A percentile compares a stretch with the other conserved stretches of the same genome.
These are phyloP conservation scores for Capitella teleta DNA, from an alignment of 1,140 invertebrate species.

Conservation along the genomic window DNA sequence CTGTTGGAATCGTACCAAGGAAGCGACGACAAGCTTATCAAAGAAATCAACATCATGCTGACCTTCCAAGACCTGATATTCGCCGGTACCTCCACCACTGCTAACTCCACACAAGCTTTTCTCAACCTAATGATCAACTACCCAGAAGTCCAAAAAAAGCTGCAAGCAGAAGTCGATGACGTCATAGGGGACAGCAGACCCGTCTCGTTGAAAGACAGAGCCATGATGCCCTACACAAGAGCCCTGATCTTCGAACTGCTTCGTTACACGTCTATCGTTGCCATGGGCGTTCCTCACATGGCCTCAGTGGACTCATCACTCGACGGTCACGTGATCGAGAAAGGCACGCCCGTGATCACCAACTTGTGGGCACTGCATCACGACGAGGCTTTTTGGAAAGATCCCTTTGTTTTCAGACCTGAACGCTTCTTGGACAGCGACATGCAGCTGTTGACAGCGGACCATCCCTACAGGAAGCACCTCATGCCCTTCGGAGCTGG, in stretches of 20 bases:
- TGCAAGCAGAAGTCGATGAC: background rate
- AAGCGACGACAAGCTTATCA: too few relatives aligned
- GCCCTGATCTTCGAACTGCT: conserved; percentile 5
- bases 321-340: background rate
- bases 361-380: conserved; percentile 47
- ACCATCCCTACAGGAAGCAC: background rate
- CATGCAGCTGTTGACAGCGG: conserved; percentile 44
- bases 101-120: background rate
- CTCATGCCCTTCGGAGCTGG: conserved; percentile 4
- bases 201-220: background rate
- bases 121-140: conserved; percentile 8
- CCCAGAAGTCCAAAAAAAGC: background rate
- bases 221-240: conserved; percentile 4
- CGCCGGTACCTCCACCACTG: too few relatives aligned
- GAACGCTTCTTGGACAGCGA: conserved; percentile 40
- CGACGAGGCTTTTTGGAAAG: conserved; percentile 55
- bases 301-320: too few relatives aligned
- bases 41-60: too few relatives aligned
- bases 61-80: too few relatives aligned
- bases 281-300: too few relatives aligned
- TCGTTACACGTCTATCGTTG: too few relatives aligned
- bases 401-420: conserved; percentile 62
- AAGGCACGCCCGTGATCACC: background rate
- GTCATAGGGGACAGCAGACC: background rate
- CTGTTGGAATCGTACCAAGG: too few relatives aligned